A percentile compares a stretch with the other conserved stretches of the same genome.
Conservation (phyloP, 1,140 invertebrate genomes). For the Galleria mellonella region DNA sequence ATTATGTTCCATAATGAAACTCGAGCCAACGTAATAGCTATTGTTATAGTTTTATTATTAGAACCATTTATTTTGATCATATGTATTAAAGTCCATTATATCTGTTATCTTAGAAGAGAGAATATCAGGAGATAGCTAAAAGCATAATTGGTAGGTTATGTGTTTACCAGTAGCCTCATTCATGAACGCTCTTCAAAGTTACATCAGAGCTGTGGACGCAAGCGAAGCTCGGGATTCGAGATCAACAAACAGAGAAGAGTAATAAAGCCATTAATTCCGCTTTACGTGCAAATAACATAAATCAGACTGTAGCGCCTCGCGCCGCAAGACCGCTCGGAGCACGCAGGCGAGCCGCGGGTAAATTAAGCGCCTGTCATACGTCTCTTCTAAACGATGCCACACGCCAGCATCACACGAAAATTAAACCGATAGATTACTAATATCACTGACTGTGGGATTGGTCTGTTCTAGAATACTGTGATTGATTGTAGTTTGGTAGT, state of each 20-base stretch:
- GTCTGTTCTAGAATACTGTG: too few species aligned
- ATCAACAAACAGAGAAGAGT: conserved; percentile 62
- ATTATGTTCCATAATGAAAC: conserved; percentile 62
- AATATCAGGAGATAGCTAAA: conserved; percentile 15
- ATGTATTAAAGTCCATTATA: not conserved
- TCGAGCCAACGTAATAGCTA: conserved; percentile 33
- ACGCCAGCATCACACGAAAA: conserved; percentile 24
- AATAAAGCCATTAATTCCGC: conserved; percentile 70
- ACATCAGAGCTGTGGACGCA: conserved; percentile 23
- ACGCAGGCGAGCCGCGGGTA: conserved; percentile 28
- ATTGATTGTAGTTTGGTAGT: too few species aligned
- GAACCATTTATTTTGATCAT: not conserved
- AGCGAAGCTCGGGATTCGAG: conserved; percentile 25
- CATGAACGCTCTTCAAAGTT: conserved; percentile 28
- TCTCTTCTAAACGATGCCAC: conserved; percentile 22
- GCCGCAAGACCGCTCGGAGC: conserved; percentile 36
- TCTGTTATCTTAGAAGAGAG: conserved; percentile 6
- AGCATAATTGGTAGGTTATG: conserved; percentile 22
- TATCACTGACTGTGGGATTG: too few species aligned
- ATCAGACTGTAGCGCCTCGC: conserved; percentile 56
- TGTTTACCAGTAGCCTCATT: conserved; percentile 26
- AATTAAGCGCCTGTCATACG: conserved; percentile 49
- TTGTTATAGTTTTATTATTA: not conserved
- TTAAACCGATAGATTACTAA: conserved; percentile 30
- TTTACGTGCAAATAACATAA: conserved; percentile 70